Base-by-base conservation (phyloP, 1,140 invertebrate genomes). In the Drosophila orena region DNA sequence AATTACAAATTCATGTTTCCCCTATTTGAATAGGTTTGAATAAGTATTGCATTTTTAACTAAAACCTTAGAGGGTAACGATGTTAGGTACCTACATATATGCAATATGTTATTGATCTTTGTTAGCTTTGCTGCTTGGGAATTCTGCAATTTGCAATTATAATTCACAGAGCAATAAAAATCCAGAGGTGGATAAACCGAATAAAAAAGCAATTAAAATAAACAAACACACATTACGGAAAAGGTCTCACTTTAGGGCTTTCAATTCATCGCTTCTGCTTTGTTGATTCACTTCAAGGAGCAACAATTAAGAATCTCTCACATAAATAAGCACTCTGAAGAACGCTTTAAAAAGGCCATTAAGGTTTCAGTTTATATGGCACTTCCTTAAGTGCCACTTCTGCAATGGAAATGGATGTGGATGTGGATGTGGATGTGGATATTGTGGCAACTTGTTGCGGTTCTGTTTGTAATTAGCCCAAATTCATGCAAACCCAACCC, bases 401-500 rank as follows among this genome's bases (percentile, higher is more conserved):
- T 20, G 50, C 30, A 20, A 27, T 27, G 6, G 14, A 17, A 24
- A 17, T 34, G n/a, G n/a, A n/a, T n/a, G n/a, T n/a, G n/a, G n/a
- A n/a, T n/a, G n/a, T n/a, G n/a, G n/a, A n/a, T n/a, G n/a, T n/a
- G n/a, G n/a, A n/a, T n/a, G n/a, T n/a, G n/a, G n/a, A 49, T 22
- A 38, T 34, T 55, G 27, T 24, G 24, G 2, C 17, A 40, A 57
- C 17, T 57, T 57, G 64, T 49, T 70, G 66, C 8, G 52, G 12
- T 24, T 55, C 30, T 64, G 15, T 22, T 49, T 38, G 64, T 17
- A 70, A 71, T 70, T 71, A 70, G 35, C 68, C 68, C 68, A 57
- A 69, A 70, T 71, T 34, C 68, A 66, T 71, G 68, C 17, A 37
- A 15, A 27, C 68, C 68, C 27, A 65, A 70, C 65, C 68, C 66